Evolutionary conservation across 2,888 invertebrate species (phyloP), one percentile per base, ranked within the genome.

Genomic region (Trichogramma evanescens): DNA sequence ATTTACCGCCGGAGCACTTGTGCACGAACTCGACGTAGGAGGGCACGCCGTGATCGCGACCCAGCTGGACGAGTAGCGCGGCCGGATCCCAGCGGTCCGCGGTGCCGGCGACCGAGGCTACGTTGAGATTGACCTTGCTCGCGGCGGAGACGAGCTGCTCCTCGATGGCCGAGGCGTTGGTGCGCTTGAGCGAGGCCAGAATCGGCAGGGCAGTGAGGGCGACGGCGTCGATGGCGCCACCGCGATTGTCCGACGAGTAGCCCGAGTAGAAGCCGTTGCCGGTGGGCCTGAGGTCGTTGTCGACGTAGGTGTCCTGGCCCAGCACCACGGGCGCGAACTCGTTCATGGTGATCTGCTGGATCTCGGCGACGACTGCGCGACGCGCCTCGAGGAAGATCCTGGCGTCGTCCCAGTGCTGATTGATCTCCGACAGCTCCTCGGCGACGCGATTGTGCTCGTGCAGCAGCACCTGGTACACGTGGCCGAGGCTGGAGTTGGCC

Each of bases 321-420:
- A 93, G 76, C 8, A 92, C 81, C 57, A 88, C 86, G 0, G 91
- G 91, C 60, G 92, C 78, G 77, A 89, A 93, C 74, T 93, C 93
- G 69, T 88, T 89, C 74, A 86, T 87, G 0, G 93, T 92, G 59
- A 93, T 87, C 69, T 92, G 92, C 66, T 93, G 93, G 48, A 93
- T 85, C 62, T 64, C 83, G 0, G 91, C 90, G 0, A 88, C 85
- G 8, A 92, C 82, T 8, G 89, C 86, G 52, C 90, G 81, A 55
- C 89, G 82, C 4, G 89, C 82, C 74, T 93, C 92, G 66, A 88
- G 79, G 74, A 89, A 93, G 10, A 92, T 73, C 0, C 83, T 85
- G 46, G 89, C 85, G 71, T 91, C 91, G 62, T 86, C 84, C 93
- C 93, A 93, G 70, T 89, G 88, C 0, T 86, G 82, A 72, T 93